Evolutionary conservation across 2,113 vertebrate species (phyloP).

Genomic region (Myotis lucifugus): DNA sequence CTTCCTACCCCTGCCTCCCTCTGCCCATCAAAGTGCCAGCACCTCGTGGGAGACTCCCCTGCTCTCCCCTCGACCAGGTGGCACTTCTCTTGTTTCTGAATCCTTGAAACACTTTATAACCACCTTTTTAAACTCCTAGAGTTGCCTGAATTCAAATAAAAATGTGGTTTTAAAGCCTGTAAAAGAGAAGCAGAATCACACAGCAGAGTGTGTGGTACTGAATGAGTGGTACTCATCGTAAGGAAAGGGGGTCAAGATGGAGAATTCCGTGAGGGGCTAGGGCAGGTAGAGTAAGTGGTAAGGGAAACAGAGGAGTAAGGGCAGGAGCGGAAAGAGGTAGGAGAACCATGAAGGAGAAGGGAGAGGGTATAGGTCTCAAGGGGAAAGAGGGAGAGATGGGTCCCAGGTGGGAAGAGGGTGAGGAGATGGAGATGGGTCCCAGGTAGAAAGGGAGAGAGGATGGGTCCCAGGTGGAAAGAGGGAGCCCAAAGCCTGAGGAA

Average conservation of each 20-base stretch:
- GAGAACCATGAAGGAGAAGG: background rate
- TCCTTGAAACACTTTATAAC: background rate
- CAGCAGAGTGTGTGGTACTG: background rate
- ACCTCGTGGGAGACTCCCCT: background rate
- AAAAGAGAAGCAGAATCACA: background rate
- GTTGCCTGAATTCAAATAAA: background rate
- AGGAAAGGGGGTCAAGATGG: background rate
- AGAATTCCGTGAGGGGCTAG: accelerated
- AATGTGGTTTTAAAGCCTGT: background rate
- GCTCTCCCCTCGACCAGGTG: background rate
- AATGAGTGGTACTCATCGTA: background rate
- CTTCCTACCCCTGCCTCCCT: background rate
- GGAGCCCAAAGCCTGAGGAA: background rate
- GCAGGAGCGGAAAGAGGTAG: background rate
- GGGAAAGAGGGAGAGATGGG: no score
- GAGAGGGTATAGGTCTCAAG: accelerated
- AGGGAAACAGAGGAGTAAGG: background rate
- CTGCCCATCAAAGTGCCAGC: background rate
- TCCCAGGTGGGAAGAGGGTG: no score
- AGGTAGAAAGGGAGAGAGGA: no score
- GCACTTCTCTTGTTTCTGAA: background rate
- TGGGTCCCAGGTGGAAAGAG: accelerated
- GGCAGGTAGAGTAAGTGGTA: background rate
- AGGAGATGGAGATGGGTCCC: accelerated
- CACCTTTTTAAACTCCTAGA: background rate